Conservation (phyloP, 2,888 invertebrate genomes). For the Apamea anceps region DNA sequence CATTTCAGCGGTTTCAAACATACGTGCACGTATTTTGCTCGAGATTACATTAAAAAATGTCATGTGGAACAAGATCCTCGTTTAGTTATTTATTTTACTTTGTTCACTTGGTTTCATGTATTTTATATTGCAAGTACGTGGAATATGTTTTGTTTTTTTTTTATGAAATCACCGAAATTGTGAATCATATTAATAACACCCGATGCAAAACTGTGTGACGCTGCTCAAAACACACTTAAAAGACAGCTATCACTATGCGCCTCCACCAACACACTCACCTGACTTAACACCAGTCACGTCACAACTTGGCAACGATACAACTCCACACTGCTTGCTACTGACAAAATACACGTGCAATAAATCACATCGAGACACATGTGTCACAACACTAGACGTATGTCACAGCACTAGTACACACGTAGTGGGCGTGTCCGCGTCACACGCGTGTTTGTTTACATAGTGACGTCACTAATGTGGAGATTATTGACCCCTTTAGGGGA, state of each 20-base stretch:
- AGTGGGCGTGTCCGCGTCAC: conserved; percentile 41
- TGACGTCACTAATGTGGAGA: conserved; percentile 46
- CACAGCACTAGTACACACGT: conserved; percentile 46
- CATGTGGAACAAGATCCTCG: neutral
- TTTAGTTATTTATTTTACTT: neutral
- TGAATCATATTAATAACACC: neutral
- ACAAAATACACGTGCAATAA: conserved; percentile 31
- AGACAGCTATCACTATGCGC: neutral
- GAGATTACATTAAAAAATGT: neutral
- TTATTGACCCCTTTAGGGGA: conserved; percentile 19
- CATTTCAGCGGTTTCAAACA: neutral
- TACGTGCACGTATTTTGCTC: neutral
- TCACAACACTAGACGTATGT: conserved; percentile 47
- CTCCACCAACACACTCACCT: conserved; percentile 2
- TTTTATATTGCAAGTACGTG: neutral
- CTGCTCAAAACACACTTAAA: neutral
- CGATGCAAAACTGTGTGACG: neutral
- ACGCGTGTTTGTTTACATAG: conserved; percentile 57
- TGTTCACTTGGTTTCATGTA: neutral
- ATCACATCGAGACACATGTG: conserved; percentile 31
- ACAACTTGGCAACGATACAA: conserved; percentile 29
- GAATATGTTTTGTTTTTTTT: neutral
- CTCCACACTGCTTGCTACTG: neutral
- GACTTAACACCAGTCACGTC: neutral
- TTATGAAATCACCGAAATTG: too few species aligned